Conservation (phyloP, 2,797 vertebrate genomes). For the Kryptolebias ocellatus region DNA sequence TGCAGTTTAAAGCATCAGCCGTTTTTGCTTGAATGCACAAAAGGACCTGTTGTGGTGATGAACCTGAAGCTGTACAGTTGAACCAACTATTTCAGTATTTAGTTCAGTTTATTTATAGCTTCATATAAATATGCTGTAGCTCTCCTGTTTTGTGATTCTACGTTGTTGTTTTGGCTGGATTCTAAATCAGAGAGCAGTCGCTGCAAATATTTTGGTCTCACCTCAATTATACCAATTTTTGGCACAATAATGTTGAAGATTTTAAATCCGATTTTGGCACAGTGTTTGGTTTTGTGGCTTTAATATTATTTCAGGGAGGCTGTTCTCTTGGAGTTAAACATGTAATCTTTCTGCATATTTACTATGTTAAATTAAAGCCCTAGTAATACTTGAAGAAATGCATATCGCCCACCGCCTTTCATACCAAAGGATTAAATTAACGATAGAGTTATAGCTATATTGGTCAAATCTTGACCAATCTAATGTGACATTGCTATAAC, state of each 20-base stretch:
- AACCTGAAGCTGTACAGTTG: too few species aligned
- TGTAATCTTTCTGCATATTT: conserved; percentile 21
- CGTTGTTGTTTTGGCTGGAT: background rate
- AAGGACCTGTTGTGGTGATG: too few species aligned
- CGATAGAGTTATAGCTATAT: too few species aligned
- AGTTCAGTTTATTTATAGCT: background rate
- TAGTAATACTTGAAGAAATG: too few species aligned
- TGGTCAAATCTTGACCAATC: too few species aligned
- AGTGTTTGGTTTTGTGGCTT: conserved; percentile 1
- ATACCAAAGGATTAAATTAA: too few species aligned
- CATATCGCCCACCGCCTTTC: too few species aligned
- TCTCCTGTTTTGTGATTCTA: background rate
- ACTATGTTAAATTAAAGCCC: conserved; percentile 15
- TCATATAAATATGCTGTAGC: background rate
- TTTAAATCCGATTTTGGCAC: background rate
- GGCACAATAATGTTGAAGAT: background rate
- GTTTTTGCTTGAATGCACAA: too few species aligned
- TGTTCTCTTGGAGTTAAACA: conserved; percentile 1
- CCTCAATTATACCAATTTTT: background rate
- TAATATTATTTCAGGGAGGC: conserved; percentile 3
- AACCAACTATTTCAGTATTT: too few species aligned
- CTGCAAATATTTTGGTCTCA: background rate
- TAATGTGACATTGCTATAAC: too few species aligned
- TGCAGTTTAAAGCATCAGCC: too few species aligned
- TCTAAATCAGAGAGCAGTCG: conserved; percentile 1